Evolutionary conservation across 23 tunicate genomes (phyloP).

Genomic region (Styela clava): DNA sequence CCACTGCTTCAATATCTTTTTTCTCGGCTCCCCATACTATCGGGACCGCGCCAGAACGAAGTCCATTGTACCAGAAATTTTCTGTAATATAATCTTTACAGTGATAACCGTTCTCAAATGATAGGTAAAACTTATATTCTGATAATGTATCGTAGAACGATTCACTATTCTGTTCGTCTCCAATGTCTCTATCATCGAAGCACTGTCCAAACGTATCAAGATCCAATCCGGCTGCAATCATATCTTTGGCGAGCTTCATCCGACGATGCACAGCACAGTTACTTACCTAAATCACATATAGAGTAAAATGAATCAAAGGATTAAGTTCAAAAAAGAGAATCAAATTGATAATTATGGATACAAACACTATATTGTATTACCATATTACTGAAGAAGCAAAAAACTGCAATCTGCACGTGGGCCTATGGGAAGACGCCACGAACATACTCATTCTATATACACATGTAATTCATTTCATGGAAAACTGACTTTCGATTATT

Average conservation of each 20-base stretch:
- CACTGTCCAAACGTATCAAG: constrained; percentile 24
- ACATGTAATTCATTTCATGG: too few species aligned
- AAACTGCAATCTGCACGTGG: too few species aligned
- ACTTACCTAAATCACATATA: constrained; percentile 16
- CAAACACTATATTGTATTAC: too few species aligned
- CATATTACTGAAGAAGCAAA: too few species aligned
- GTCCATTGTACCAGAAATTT: constrained; percentile 34
- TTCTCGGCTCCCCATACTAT: constrained; percentile 28
- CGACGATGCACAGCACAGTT: constrained; percentile 30
- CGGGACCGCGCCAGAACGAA: constrained; percentile 30
- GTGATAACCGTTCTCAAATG: constrained; percentile 42
- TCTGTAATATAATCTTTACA: constrained; percentile 38
- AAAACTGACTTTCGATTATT: too few species aligned
- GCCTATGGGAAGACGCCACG: too few species aligned
- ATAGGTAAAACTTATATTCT: constrained; percentile 38
- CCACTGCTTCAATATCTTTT: constrained; percentile 9
- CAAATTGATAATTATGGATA: too few species aligned
- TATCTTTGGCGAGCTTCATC: constrained; percentile 52
- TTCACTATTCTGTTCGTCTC: constrained; percentile 6
- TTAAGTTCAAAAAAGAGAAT: too few species aligned
- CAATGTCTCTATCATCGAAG: constrained; percentile 18
- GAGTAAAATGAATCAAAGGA: too few species aligned
- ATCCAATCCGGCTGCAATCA: constrained; percentile 15
- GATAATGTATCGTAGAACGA: constrained; percentile 16
- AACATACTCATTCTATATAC: too few species aligned